Conservation (phyloP, 2,113 vertebrate species). For the Capricornis sumatraensis region DNA sequence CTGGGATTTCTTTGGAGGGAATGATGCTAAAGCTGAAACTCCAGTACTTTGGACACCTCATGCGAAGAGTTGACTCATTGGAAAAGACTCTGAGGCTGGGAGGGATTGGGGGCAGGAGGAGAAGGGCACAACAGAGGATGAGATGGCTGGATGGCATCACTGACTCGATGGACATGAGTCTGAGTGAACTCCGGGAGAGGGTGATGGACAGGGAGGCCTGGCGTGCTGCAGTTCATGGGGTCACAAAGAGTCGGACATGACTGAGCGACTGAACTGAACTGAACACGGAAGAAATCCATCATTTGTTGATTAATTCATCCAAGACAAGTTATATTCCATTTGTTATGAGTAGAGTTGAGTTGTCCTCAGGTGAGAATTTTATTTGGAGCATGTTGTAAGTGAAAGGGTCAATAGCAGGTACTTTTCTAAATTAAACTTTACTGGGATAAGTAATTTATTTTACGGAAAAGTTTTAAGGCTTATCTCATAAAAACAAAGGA, state of each 20-base stretch:
- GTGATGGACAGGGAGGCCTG: too few species aligned
- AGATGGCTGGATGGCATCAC: too few species aligned
- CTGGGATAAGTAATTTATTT: neutral
- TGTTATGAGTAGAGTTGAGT: neutral
- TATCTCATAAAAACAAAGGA: neutral
- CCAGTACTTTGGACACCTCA: too few species aligned
- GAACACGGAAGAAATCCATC: neutral
- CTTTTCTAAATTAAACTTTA: neutral
- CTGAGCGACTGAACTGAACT: too few species aligned
- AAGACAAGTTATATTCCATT: neutral
- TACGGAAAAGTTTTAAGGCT: neutral
- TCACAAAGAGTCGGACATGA: too few species aligned
- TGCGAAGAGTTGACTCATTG: too few species aligned
- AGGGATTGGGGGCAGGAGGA: too few species aligned
- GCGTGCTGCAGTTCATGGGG: too few species aligned
- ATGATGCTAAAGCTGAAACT: too few species aligned
- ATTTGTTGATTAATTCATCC: neutral
- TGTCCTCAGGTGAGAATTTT: neutral
- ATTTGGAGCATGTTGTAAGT: neutral
- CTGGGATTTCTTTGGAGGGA: too few species aligned
- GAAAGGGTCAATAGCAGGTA: neutral
- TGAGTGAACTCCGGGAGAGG: too few species aligned
- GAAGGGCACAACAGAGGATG: rapidly evolving
- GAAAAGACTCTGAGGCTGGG: too few species aligned
- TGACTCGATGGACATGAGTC: rapidly evolving